Evolutionary conservation across 1,140 invertebrate species (phyloP).

Genomic region (Drosophila insularis): DNA sequence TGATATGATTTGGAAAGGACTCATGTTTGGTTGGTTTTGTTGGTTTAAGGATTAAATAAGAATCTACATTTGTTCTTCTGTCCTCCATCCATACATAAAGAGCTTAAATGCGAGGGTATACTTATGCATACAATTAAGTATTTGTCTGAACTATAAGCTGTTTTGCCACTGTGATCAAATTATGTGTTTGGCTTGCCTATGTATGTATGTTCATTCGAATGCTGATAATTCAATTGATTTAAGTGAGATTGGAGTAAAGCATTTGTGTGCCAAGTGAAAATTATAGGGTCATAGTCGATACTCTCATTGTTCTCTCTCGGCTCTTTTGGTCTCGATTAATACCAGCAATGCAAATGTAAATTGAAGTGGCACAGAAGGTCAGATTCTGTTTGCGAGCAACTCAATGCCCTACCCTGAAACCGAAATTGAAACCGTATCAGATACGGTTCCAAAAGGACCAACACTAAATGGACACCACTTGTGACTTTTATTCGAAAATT

Average conservation of each 20-base stretch:
- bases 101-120: too few species aligned
- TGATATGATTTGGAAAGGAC: constrained; percentile 27
- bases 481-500: not conserved
- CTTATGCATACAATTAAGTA: too few species aligned
- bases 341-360: constrained; percentile 48
- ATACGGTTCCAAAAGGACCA: constrained; percentile 1
- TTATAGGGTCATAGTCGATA: not conserved
- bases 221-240: constrained; percentile 44
- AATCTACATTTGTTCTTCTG: too few species aligned
- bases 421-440: constrained; percentile 19
- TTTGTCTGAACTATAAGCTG: not conserved
- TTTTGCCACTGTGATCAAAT: not conserved
- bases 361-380: constrained; percentile 44
- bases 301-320: not conserved
- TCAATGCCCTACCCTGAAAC: constrained; percentile 4
- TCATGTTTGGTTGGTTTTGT: not conserved
- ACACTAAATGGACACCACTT: constrained; percentile 8
- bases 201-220: not conserved
- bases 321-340: constrained; percentile 10
- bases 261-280: constrained; percentile 26
- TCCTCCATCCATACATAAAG: too few species aligned
- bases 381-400: constrained; percentile 16
- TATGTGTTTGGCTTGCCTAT: not conserved
- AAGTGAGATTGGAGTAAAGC: constrained; percentile 41
- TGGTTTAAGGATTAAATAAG: too few species aligned